Conservation (phyloP, 2,113 vertebrate species). For the Gopherus flavomarginatus region DNA sequence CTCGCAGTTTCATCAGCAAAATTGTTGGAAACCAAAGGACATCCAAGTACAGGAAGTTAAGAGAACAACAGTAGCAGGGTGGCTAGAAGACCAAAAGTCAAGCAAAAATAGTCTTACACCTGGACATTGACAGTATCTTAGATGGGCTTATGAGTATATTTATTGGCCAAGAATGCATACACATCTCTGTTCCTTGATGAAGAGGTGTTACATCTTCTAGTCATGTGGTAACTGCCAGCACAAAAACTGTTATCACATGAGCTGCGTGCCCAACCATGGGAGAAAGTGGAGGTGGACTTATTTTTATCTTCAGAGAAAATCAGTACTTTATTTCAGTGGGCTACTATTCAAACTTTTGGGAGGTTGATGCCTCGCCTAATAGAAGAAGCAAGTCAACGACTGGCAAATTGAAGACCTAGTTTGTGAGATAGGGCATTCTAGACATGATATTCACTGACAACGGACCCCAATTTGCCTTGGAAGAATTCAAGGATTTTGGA, state of each 20-base stretch:
- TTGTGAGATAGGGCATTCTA: neutral
- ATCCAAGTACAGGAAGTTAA: neutral
- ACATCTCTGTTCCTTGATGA: neutral
- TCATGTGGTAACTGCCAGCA: neutral
- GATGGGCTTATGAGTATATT: neutral
- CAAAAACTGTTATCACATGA: neutral
- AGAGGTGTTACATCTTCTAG: neutral
- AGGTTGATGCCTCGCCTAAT: neutral
- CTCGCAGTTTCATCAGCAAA: neutral
- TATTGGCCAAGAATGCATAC: neutral
- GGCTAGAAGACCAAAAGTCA: neutral
- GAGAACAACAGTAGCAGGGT: too few relatives aligned
- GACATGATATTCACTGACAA: neutral
- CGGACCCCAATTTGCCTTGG: neutral
- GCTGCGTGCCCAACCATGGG: too few relatives aligned
- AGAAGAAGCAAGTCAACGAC: neutral
- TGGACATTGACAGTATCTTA: neutral
- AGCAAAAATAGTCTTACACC: neutral
- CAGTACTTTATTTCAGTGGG: neutral
- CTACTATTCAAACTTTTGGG: neutral
- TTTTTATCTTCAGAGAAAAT: neutral
- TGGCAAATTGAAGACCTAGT: neutral
- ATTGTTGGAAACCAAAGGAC: neutral
- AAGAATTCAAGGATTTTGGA: neutral
- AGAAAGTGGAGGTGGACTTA: neutral